Base-by-base conservation (phyloP, 92 coral and sea anemone species). In the Epizoanthus stellaris region DNA sequence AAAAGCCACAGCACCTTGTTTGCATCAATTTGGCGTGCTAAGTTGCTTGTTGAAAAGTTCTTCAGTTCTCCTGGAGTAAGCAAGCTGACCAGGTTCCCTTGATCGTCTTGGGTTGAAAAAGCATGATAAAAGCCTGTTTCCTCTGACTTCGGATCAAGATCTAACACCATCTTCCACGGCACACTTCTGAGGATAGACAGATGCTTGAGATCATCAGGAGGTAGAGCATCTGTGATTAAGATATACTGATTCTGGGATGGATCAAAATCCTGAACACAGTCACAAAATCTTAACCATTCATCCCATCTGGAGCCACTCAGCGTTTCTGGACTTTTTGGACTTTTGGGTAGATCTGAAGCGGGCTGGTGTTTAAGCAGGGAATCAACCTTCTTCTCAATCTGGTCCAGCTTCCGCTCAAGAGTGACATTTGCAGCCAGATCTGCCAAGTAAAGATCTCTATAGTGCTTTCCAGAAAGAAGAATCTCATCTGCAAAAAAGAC, bases 161-260 rank as follows among this genome's bases (percentile, higher is more conserved):
- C 98, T 40, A 95, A 85, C 7, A 95, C 98, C 90, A 95, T 88
- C 88, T 93, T 93, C 98, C 98, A 95, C 1, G 98, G 86, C 20
- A 95, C 90, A 80, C 85, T 87, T 87, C 95, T 85, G 59, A 95
- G 81, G 61, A 45, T 69, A 39, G 96, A 91, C 68, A 89, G 89
- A 54, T 87, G 81, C 36, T 86, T 80, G 7, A 88, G 65, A 54
- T 93, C 84, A 59, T 77, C 88, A 25, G 86, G 70, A 0, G 92
- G 53, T 49, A 93, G 86, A 20, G 91, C 87, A 88, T 91, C 97
- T n/a, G 96, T 59, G 40, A 91, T 68, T 34, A 95, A 90, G 70
- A 95, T 91, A 53, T 91, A 95, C 80, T 95, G 94, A 61, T 89
- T 91, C 62, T 93, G 82, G 3, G 76, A 73, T 15, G 91, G 67